These are phyloP conservation scores for Heteropelma amictum DNA, from an alignment of 2,888 invertebrate species.

Conservation along the genomic window DNA sequence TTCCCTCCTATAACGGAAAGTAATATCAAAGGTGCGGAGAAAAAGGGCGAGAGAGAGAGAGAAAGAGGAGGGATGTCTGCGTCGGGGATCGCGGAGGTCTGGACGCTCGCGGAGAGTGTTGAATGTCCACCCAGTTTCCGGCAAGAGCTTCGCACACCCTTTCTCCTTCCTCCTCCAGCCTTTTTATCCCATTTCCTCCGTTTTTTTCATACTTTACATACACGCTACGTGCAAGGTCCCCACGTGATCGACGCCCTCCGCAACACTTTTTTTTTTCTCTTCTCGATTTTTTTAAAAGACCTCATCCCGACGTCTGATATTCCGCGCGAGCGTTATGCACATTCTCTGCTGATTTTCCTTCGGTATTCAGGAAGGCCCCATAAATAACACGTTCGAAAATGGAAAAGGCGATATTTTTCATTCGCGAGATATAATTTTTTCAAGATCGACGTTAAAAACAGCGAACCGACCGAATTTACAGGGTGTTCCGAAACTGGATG, in stretches of 20 bases:
- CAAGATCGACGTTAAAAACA: slow-evolving; percentile 47
- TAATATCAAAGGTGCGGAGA: slow-evolving; percentile 66
- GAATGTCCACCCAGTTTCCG: slow-evolving; percentile 48
- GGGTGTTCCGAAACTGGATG: no score
- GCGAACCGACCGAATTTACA: slow-evolving; percentile 51
- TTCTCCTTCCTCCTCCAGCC: slow-evolving; percentile 8
- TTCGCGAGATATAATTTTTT: no score
- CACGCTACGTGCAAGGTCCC: slow-evolving; percentile 34
- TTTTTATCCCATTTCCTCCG: not conserved
- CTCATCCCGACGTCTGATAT: slow-evolving; percentile 34
- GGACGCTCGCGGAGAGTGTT: slow-evolving; percentile 32
- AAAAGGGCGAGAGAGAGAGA: slow-evolving; percentile 30
- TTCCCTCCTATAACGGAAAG: slow-evolving; percentile 69
- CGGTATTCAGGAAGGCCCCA: no score
- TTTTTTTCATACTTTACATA: slow-evolving; percentile 25
- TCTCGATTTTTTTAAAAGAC: slow-evolving; percentile 22
- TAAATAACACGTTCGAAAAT: no score
- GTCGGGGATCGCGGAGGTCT: slow-evolving; percentile 28
- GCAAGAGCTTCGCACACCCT: slow-evolving; percentile 34
- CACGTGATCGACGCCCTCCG: slow-evolving; percentile 31
- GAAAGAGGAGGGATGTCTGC: slow-evolving; percentile 22
- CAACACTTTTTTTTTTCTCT: slow-evolving; percentile 14
- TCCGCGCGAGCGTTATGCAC: slow-evolving; percentile 40
- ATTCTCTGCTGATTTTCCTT: not conserved
- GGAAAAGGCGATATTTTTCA: no score